Evolutionary conservation across 2,797 vertebrate genomes (phyloP).

Genomic region (Centroberyx gerrardi): DNA sequence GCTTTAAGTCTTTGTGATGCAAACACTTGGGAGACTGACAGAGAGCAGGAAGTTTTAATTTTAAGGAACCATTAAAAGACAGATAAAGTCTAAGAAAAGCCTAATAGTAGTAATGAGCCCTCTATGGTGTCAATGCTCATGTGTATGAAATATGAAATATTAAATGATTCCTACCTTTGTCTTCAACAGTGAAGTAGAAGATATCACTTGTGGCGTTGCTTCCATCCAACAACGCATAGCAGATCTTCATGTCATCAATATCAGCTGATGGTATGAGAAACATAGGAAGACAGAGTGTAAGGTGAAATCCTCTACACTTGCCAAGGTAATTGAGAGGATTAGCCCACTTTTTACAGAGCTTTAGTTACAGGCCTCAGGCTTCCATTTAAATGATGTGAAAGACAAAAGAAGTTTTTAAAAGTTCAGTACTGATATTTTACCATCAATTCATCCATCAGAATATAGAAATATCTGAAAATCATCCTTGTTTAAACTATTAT

Average conservation of each 20-base stretch:
- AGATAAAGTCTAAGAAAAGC: slow-evolving; percentile 38
- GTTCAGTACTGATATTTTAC: not conserved
- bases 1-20: slow-evolving; percentile 81
- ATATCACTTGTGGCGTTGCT: slow-evolving; percentile 89
- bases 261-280: slow-evolving; percentile 83
- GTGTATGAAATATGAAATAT: slow-evolving; percentile 29
- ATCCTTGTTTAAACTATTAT: not conserved
- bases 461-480: too few species aligned
- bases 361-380: slow-evolving; percentile 45
- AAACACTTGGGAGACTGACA: slow-evolving; percentile 73
- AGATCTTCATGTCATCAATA: slow-evolving; percentile 91
- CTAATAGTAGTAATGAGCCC: not conserved
- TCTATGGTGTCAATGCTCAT: slow-evolving; percentile 29
- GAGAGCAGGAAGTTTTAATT: slow-evolving; percentile 61
- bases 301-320: slow-evolving; percentile 23
- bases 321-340: slow-evolving; percentile 30
- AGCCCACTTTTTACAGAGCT: slow-evolving; percentile 44
- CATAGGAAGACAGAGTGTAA: slow-evolving; percentile 31
- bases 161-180: slow-evolving; percentile 85
- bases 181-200: slow-evolving; percentile 92
- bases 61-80: slow-evolving; percentile 64
- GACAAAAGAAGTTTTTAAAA: slow-evolving; percentile 10
- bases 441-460: too few species aligned
- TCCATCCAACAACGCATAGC: slow-evolving; percentile 87
- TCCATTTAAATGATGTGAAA: slow-evolving; percentile 25